Evolutionary conservation across 2,888 invertebrate genomes (phyloP), one percentile per base, ranked within the genome.

Genomic region (Luperina testacea): DNA sequence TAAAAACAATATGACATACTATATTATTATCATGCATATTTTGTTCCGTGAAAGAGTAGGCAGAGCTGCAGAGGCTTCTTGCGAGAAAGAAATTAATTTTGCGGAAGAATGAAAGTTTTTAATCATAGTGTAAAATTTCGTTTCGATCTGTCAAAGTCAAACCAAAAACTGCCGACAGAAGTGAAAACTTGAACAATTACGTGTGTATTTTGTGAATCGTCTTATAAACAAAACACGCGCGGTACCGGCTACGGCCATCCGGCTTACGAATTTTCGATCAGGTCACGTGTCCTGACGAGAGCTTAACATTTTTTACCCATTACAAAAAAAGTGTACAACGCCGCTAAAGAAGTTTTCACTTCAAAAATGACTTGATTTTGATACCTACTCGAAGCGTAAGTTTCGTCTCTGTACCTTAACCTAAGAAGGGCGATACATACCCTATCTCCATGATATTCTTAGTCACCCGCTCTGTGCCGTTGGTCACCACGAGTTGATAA

Each of bases 401-500:
- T 38, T 15, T 64, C 3, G 64, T 3, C 65, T 67, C 0, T 15
- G 17, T n/a, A 45, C 15, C n/a, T 42, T n/a, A n/a, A 0, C 8
- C 7, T n/a, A 24, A 6, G 63, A 42, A 42, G 42, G 64, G n/a
- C 4, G 11, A 38, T 20, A 77, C 77, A 57, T 59, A 77, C 77
- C 79, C 67, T 38, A 77, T 45, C 57, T 77, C 79, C 79, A 77
- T 77, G 27, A 77, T 59, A 15, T 78, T 77, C 57, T 78, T 78
- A 27, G 77, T 77, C 38, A 77, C 17, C 9, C 24, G 27, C 38
- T 78, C 59, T 9, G 17, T 17, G 24, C 77, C 77, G 27, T 24
- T 27, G 27, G 0, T 38, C 24, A 78, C 79, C 8, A 78, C 67
- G 4, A 77, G 27, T 17, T 77, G 77, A 11, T 77, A 77, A 1